A percentile compares a stretch with the other conserved stretches of the same genome.
Conservation (phyloP, 2,797 vertebrate species). For the Schizothorax lantsangensis region DNA sequence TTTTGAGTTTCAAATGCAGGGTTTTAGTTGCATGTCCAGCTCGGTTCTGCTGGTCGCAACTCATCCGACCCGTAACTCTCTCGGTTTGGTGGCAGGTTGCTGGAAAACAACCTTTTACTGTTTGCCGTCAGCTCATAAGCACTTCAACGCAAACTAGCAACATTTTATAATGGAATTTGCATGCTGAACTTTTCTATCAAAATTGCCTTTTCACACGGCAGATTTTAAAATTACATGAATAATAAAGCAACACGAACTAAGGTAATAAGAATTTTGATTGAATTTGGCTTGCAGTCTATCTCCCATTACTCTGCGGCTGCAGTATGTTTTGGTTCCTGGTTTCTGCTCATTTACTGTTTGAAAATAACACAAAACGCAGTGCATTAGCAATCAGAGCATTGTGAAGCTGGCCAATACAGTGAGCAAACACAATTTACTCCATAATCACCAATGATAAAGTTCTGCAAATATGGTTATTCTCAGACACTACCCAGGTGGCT, state of each 20-base stretch:
- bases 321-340: constrained; percentile 38
- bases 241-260: constrained; percentile 47
- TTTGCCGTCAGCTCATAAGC: constrained; percentile 23
- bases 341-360: constrained; percentile 32
- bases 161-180: constrained; percentile 46
- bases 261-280: constrained; percentile 53
- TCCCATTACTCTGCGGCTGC: constrained; percentile 18
- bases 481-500: constrained; percentile 27
- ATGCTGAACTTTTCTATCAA: constrained; percentile 47
- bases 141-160: constrained; percentile 26
- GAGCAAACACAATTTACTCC: constrained; percentile 42
- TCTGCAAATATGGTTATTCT: constrained; percentile 41
- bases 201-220: constrained; percentile 46
- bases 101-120: constrained; percentile 19
- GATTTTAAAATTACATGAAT: constrained; percentile 48
- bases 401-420: constrained; percentile 24
- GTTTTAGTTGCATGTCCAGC: neutral
- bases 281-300: constrained; percentile 47
- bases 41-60: neutral
- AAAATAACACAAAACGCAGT: constrained; percentile 31
- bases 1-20: neutral
- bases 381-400: constrained; percentile 48
- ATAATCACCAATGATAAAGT: constrained; percentile 45
- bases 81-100: neutral
- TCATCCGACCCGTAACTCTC: neutral